Evolutionary conservation across 2,113 vertebrate species (phyloP), one percentile per base, ranked within the genome.

Genomic region (Heloderma charlesbogerti): DNA sequence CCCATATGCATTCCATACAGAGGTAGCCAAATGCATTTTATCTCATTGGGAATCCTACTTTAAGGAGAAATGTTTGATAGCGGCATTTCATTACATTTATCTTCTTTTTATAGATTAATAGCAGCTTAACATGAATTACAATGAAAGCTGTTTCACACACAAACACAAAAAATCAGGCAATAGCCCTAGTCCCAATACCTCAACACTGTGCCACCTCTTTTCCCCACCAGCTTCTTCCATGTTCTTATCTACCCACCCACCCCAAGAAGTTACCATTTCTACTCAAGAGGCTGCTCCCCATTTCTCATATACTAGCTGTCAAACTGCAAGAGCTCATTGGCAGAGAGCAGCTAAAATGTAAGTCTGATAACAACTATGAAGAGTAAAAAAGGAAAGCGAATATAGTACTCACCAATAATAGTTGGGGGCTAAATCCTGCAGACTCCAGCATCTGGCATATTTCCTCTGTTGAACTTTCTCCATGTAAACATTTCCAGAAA

Each of bases 401-500:
- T 13, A 48, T 3, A 34, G 8, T 2, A 20, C 98, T 98, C 96
- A 99, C 99, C 98, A 99, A 95, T 25, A 99, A 96, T 57, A 98
- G 97, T 85, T 99, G 99, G 66, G 99, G 99, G 94, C 97, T 98
- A 89, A 99, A 97, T 89, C 98, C 98, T 0, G 98, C 98, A 34
- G 97, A 97, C 94, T 98, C 98, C 88, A 99, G 92, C 0, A 97
- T 98, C 86, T 92, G 97, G 94, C 99, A 99, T 72, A 98, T 96
- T 93, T 98, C 96, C 86, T 98, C 98, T 1, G 97, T 91, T 10
- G 98, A 97, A 94, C 98, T 98, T 92, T 98, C 97, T 34, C 99
- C 99, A 95, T 96, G 97, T 86, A 99, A 96, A 95, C 98, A 98
- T 60, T 98, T 98, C 99, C 99, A 99, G 94, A 99, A 99, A 85